These are phyloP conservation scores for Drosophila subsilvestris DNA, from an alignment of 2,888 invertebrate genomes.

Conservation along the genomic window DNA sequence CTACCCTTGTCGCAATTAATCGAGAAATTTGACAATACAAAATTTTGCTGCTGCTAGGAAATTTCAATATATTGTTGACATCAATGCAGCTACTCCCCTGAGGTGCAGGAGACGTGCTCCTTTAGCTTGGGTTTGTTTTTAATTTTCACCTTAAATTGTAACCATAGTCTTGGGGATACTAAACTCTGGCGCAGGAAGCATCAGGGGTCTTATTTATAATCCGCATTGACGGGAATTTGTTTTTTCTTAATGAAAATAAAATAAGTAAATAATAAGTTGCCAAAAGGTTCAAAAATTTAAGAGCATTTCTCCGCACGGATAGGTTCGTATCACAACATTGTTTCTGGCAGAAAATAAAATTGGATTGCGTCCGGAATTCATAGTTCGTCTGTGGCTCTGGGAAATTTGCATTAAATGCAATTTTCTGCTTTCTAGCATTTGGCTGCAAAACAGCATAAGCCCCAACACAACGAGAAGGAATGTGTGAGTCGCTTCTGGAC, in stretches of 20 bases:
- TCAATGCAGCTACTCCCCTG: neutral
- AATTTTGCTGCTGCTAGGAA: slow-evolving; percentile 20
- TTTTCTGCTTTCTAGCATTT: neutral
- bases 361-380: neutral
- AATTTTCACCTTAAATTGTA: neutral
- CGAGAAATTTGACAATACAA: slow-evolving; percentile 12
- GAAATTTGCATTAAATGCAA: neutral
- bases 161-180: too few relatives aligned
- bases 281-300: neutral
- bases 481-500: too few relatives aligned
- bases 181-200: too few relatives aligned
- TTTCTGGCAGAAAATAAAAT: neutral
- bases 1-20: slow-evolving; percentile 31
- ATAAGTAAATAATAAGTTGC: neutral
- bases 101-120: neutral
- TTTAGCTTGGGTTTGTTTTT: neutral
- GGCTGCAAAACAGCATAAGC: neutral
- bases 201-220: neutral
- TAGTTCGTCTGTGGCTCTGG: neutral
- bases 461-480: too few relatives aligned
- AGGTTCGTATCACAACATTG: neutral
- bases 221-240: neutral
- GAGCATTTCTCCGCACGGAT: neutral
- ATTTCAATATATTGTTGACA: slow-evolving; percentile 4
- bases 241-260: slow-evolving; percentile 1